These are phyloP conservation scores for Plotosus lineatus DNA, from an alignment of 2,113 vertebrate genomes.

Conservation along the genomic window DNA sequence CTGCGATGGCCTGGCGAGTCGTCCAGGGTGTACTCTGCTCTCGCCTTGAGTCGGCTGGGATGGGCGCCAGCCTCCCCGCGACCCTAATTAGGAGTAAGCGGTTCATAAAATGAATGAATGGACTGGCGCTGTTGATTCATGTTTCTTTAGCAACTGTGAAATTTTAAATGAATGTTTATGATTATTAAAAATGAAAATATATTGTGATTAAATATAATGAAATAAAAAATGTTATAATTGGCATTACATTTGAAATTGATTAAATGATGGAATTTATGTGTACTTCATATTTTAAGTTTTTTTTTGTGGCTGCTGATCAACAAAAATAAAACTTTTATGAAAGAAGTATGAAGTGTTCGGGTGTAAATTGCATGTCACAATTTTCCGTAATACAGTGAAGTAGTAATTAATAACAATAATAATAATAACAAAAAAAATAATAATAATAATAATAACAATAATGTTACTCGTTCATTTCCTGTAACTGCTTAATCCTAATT, in stretches of 20 bases:
- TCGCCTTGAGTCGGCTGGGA: too few relatives aligned
- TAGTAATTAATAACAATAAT: not conserved
- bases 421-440: not conserved
- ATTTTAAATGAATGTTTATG: not conserved
- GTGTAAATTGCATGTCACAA: not conserved
- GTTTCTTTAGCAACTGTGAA: not conserved
- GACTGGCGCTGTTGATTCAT: not conserved
- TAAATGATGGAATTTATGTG: not conserved
- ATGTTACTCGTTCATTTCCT: too few relatives aligned
- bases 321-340: not conserved
- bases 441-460: not conserved
- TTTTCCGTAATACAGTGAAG: not conserved
- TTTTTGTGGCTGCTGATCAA: not conserved
- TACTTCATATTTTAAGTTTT: not conserved
- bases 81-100: too few relatives aligned
- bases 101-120: too few relatives aligned
- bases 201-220: not conserved
- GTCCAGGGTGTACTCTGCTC: too few relatives aligned
- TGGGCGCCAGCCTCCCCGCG: too few relatives aligned
- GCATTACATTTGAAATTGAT: not conserved
- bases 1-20: too few relatives aligned
- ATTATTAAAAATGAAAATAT: not conserved
- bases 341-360: not conserved
- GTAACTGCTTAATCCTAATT: too few relatives aligned
- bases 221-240: not conserved